Evolutionary conservation across 1,140 invertebrate species (phyloP), one percentile per base, ranked within the genome.

Genomic region (Drosophila bocki): DNA sequence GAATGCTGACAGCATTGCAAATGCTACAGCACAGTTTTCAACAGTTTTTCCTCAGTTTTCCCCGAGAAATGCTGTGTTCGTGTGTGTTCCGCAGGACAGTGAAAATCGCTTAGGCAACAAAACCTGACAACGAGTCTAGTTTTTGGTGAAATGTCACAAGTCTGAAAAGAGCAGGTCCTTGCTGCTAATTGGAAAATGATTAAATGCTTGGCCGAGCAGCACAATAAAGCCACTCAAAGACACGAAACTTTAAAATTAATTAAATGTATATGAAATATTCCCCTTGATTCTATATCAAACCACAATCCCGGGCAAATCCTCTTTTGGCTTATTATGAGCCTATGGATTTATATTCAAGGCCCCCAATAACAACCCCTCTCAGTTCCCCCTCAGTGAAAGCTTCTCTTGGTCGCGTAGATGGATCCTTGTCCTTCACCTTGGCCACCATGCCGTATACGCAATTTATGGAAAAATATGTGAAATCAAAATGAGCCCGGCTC

Each of bases 31-130:
- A 63, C 15, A 19, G 22, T 68, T 47, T 41, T 47, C 15, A 26
- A 26, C 33, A 47, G 7, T 68, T 45, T 41, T 54, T 8, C 64
- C 60, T 39, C 33, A 47, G 7, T 68, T 45, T 41, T 54, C 8
- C 64, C 60, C 48, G 60, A 64, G 60, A 48, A 48, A 48, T 68
- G 19, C 22, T 22, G 11, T 7, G n/a, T 33, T 19, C 19, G 15
- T 15, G 7, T 15, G 12, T 19, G 6, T 12, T 47, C 39, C 19
- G 3, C 22, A 37, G 62, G 72, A 76, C 62, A 68, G 32, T 77
- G 72, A 60, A 77, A 77, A 76, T 53, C 75, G 72, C 72, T 77
- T 77, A 68, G 65, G 75, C 62, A 68, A 68, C 54, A 76, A 76
- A 76, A 60, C 48, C 63, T 60, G 72, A 67, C 75, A 75, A 51